Evolutionary conservation across 2,888 invertebrate genomes (phyloP), one percentile per base, ranked within the genome.

Genomic region (Dorcus parallelipipedus): DNA sequence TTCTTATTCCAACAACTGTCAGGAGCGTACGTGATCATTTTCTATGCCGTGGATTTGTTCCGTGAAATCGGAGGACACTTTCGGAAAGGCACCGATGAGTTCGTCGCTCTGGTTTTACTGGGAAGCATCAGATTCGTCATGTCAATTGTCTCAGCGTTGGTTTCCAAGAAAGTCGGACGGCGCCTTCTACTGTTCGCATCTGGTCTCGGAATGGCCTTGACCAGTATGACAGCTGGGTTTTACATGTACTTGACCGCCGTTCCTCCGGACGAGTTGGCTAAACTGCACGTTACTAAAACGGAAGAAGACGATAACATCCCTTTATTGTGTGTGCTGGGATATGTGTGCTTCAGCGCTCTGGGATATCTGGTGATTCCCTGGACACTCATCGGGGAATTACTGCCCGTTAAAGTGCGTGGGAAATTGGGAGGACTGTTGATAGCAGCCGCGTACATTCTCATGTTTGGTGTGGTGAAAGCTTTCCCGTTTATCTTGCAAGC

Each of bases 331-430:
- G 72, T 83, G 7, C 70, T 84, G 14, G 74, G 79, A 5, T 84
- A 82, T 69, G 81, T 83, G 5, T 80, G 80, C 59, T 80, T 80
- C 61, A 80, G 83, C 64, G 79, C 82, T 0, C 64, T 84, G 7
- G 84, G 84, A 0, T 79, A 81, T 66, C 69, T 83, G 52, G 81
- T 82, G 6, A 83, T 85, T 55, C 85, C 85, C 1, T 85, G 85
- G 85, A 82, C 84, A 3, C 67, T 85, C 23, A 81, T 83, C 20
- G 76, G 78, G 2, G 84, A 84, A 72, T 67, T 84, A 8, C 68
- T 84, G 38, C 83, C 84, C 1, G 78, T 81, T 9, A 78, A 79
- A 58, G 79, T 83, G 2, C 75, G 82, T 52, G 84, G 82, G 1
- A 76, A 79, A 52, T 75, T 83, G 7, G 80, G 83, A 1, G 83